A percentile compares a stretch with the other conserved stretches of the same genome.
Conservation (phyloP, 2,888 invertebrate genomes). For the Apodemia duryi region DNA sequence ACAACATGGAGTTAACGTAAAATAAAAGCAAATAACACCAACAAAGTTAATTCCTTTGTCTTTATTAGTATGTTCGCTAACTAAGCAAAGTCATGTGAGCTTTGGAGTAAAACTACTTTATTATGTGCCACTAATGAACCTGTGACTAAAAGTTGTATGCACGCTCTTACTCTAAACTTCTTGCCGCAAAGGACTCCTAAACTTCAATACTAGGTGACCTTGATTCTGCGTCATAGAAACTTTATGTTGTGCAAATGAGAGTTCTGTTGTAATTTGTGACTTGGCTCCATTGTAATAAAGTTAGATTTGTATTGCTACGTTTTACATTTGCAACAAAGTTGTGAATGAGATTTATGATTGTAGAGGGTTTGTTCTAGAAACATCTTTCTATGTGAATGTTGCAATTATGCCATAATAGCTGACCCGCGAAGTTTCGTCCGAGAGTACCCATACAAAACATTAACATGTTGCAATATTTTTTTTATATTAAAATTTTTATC, state of each 20-base stretch:
- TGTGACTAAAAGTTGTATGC: slow-evolving; percentile 10
- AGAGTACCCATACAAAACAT: too few species aligned
- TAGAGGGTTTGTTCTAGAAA: neutral
- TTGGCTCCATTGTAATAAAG: slow-evolving; percentile 15
- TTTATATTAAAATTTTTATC: too few species aligned
- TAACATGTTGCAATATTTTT: too few species aligned
- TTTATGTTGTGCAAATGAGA: neutral
- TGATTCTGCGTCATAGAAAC: neutral
- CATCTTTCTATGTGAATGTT: neutral
- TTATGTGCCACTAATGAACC: slow-evolving; percentile 16
- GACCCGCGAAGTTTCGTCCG: too few species aligned
- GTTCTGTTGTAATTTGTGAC: slow-evolving; percentile 16
- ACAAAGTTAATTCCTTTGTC: neutral
- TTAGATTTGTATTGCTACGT: neutral
- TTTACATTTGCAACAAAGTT: slow-evolving; percentile 3
- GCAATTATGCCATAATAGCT: neutral
- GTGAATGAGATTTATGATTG: neutral
- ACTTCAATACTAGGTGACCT: slow-evolving; percentile 18
- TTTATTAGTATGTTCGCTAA: slow-evolving; percentile 5
- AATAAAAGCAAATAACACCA: neutral
- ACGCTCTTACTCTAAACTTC: slow-evolving; percentile 1
- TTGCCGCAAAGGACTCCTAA: slow-evolving; percentile 13
- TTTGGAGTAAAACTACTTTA: slow-evolving; percentile 1
- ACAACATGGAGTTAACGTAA: too few species aligned
- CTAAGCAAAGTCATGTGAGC: neutral